phyloP scores from a whole-genome alignment of 1,140 invertebrate species.

The Lordiphosa clarofinis region DNA sequence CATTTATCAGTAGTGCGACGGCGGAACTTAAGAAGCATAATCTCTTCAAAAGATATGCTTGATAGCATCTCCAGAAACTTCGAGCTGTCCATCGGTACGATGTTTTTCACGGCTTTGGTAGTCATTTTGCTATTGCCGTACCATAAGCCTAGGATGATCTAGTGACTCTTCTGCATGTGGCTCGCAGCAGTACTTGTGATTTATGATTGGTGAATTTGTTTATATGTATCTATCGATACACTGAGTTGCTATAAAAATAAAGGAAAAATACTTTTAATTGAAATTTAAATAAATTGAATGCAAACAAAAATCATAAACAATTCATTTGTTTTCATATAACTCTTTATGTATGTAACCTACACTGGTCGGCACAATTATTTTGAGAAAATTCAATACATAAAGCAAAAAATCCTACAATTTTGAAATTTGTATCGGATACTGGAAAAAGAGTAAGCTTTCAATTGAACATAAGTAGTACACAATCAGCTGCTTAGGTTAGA shows the following conservation, averaged over 20 bases:
- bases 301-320: conserved; percentile 13
- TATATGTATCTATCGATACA: conserved; percentile 26
- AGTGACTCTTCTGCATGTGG: conserved; percentile 30
- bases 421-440: too few species aligned
- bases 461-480: too few species aligned
- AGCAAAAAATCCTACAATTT: too few species aligned
- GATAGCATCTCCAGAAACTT: conserved; percentile 39
- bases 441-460: too few species aligned
- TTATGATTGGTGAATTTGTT: conserved; percentile 22
- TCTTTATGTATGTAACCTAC: too few species aligned
- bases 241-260: conserved; percentile 69
- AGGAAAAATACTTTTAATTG: conserved; percentile 60
- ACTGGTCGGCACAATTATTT: too few species aligned
- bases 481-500: too few species aligned
- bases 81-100: conserved; percentile 20
- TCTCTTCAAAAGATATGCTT: conserved; percentile 44
- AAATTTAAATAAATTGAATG: conserved; percentile 25
- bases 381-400: too few species aligned
- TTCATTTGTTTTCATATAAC: too few species aligned
- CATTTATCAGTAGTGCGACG: conserved; percentile 18
- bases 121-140: conserved; percentile 26
- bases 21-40: conserved; percentile 34
- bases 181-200: conserved; percentile 12
- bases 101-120: conserved; percentile 15
- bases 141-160: conserved; percentile 17